These are phyloP conservation scores for Neosilurus hyrtlii DNA, from an alignment of 2,797 vertebrate species.

Conservation along the genomic window DNA sequence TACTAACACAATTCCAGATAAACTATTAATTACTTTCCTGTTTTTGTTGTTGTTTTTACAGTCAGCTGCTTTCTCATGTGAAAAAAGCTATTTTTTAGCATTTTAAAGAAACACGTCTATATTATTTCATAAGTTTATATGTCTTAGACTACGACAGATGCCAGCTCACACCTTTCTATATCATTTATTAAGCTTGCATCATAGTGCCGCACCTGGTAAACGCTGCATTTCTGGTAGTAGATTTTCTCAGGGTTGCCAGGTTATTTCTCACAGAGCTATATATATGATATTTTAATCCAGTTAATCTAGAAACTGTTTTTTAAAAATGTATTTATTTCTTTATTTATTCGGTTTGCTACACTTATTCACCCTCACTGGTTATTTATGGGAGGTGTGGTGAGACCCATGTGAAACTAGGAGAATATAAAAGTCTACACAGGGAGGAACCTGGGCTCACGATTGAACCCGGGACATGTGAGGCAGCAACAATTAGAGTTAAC, in stretches of 20 bases:
- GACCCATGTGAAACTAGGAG: not conserved
- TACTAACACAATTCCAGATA: not conserved
- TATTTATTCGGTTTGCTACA: not conserved
- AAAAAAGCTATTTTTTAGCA: not conserved
- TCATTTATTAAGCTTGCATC: not conserved
- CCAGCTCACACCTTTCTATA: not conserved
- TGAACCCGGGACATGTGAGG: not conserved
- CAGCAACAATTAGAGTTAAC: not conserved
- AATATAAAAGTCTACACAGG: not conserved
- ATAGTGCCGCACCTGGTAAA: no score
- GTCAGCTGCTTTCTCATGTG: not conserved
- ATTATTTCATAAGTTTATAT: not conserved
- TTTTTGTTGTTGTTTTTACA: not conserved
- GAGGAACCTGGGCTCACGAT: not conserved
- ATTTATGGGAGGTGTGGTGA: not conserved
- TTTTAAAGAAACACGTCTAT: not conserved
- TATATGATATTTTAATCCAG: not conserved
- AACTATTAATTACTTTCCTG: not conserved
- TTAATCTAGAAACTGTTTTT: not conserved
- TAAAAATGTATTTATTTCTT: no score
- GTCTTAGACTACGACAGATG: not conserved
- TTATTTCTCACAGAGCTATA: not conserved
- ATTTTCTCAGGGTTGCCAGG: not conserved
- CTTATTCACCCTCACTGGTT: not conserved
- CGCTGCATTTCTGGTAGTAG: no score